Evolutionary conservation across 2,797 vertebrate genomes (phyloP).

Genomic region (Pangasius larnaudii): DNA sequence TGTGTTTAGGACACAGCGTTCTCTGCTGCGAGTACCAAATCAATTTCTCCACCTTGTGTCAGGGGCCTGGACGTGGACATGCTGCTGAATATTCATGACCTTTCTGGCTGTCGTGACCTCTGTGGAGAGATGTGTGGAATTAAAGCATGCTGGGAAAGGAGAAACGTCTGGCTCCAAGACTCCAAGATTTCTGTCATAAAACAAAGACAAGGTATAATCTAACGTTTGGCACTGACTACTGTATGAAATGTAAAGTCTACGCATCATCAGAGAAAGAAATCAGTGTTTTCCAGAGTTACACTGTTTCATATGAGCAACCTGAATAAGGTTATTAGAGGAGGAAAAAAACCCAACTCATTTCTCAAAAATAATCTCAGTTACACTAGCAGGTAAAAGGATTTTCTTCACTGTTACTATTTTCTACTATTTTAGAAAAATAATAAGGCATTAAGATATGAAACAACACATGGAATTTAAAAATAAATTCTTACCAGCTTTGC

Average conservation of each 20-base stretch:
- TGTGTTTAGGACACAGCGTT: slow-evolving; percentile 63
- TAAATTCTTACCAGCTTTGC: not conserved
- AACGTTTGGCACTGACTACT: not conserved
- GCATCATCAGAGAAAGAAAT: not conserved
- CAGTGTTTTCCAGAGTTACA: not conserved
- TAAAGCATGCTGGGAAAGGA: slow-evolving; percentile 24
- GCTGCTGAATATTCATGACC: slow-evolving; percentile 54
- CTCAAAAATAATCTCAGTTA: not conserved
- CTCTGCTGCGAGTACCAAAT: slow-evolving; percentile 66
- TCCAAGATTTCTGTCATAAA: not conserved
- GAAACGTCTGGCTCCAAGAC: not conserved
- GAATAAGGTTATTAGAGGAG: not conserved
- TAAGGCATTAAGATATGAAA: not conserved
- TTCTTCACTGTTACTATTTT: not conserved
- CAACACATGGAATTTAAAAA: not conserved
- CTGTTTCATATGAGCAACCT: not conserved
- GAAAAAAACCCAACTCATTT: not conserved
- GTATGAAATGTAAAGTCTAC: not conserved
- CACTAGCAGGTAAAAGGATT: not conserved
- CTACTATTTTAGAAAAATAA: not conserved
- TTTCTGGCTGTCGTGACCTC: slow-evolving; percentile 21
- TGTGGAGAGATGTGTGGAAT: slow-evolving; percentile 19
- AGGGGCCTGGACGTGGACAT: slow-evolving; percentile 28
- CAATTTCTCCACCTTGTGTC: slow-evolving; percentile 65
- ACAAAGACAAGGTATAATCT: not conserved